Evolutionary conservation across 2,113 vertebrate species (phyloP), one percentile per base, ranked within the genome.

Genomic region (Hemichromis elongatus): DNA sequence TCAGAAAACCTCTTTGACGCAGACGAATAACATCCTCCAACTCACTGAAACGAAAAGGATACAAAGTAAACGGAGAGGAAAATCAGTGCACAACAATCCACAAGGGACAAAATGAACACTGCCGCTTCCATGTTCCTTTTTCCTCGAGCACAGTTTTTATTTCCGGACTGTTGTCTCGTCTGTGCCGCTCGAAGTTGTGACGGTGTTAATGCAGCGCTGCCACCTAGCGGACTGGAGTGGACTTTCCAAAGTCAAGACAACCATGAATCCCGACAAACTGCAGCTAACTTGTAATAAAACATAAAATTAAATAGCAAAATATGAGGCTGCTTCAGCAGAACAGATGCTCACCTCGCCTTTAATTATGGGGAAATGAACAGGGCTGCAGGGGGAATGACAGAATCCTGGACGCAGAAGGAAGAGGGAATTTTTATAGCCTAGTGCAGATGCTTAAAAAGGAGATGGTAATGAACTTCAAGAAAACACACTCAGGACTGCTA

Each of bases 51-150:
- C 2, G 4, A 8, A 88, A 96, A 98, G 98, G 98, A 99, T 99
- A 99, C 98, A 37, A 99, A 99, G 91, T 99, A 99, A 2, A 99
- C 98, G 0, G 98, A 97, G 12, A 99, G 97, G 84, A 99, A 99
- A 92, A 99, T 99, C 66, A 99, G 95, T n/a, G 96, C 96, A 75
- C 98, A 99, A 42, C 98, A 99, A 88, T 99, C 98, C 47, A 98
- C 96, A 10, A 99, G 96, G 1, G 98, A 98, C 68, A 99, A 94
- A 77, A 99, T 96, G 92, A 99, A 99, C 86, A 99, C 97, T 26
- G 96, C 96, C 45, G 98, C 98, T 94, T 99, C 98, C 98, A 99
- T 99, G 12, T 90, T 95, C 92, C 75, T 77, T 84, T 77, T 92
- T 93, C 86, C 83, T 82, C 14, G 18, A 4, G 2, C 19, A 11